Evolutionary conservation across 30 jellyfish, hydroid and myxozoan species (phyloP).

Genomic region (Clytia hemisphaerica): DNA sequence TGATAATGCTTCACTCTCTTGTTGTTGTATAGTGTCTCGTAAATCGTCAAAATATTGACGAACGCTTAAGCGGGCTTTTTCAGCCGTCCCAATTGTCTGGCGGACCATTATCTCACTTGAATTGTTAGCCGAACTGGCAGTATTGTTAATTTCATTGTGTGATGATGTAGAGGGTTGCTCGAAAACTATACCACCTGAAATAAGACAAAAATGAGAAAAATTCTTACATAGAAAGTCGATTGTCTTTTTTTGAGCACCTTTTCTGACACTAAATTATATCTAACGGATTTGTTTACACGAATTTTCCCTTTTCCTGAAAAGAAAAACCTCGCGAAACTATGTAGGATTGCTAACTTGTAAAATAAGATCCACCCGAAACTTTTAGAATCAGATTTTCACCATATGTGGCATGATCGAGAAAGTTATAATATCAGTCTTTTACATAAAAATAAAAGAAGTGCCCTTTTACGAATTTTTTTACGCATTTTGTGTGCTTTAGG

Average conservation of each 20-base stretch:
- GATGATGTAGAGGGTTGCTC: too few relatives aligned
- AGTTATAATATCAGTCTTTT: neutral
- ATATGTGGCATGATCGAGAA: neutral
- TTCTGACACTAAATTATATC: too few relatives aligned
- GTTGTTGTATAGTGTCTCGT: conserved; percentile 85
- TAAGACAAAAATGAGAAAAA: neutral
- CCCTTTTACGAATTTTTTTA: neutral
- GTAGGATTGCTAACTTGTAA: too few relatives aligned
- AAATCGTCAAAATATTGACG: conserved; percentile 73
- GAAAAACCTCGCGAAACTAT: too few relatives aligned
- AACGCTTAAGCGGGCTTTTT: conserved; percentile 64
- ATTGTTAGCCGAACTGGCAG: too few relatives aligned
- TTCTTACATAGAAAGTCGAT: too few relatives aligned
- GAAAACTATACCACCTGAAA: conserved; percentile 39
- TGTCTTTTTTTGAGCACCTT: too few relatives aligned
- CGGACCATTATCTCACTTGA: conserved; percentile 43
- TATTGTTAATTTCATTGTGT: too few relatives aligned
- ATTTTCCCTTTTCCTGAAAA: too few relatives aligned
- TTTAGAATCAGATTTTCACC: too few relatives aligned
- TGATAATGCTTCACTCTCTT: conserved; percentile 83
- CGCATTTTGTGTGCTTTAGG: neutral
- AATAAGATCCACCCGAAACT: too few relatives aligned
- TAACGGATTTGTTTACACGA: too few relatives aligned
- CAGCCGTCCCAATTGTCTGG: conserved; percentile 69
- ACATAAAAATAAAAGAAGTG: neutral